phyloP scores from a whole-genome alignment of 2,888 invertebrate species.

The Parthenolecanium corni region DNA sequence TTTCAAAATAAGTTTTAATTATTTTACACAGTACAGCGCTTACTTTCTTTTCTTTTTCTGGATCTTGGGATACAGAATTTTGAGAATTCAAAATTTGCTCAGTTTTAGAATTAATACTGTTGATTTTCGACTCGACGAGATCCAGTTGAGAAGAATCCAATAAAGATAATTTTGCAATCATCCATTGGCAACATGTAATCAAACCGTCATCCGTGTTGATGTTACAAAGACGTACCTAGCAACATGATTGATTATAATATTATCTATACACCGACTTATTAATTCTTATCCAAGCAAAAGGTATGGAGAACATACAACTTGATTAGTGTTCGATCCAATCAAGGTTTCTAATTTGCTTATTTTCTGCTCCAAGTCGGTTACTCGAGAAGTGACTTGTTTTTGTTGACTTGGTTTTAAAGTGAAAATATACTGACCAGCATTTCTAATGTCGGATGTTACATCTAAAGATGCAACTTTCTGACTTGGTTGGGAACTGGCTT shows the following conservation, averaged over 20 bases:
- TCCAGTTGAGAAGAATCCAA: constrained; percentile 74
- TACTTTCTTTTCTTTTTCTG: constrained; percentile 55
- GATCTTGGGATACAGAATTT: constrained; percentile 46
- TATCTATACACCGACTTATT: too few relatives aligned
- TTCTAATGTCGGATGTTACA: constrained; percentile 12
- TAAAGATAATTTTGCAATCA: constrained; percentile 66
- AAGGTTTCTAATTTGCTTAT: constrained; percentile 72
- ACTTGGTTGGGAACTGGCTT: background rate
- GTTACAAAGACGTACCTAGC: constrained; percentile 18
- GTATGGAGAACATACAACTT: background rate
- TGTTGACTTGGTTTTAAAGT: constrained; percentile 48
- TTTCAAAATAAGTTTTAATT: too few relatives aligned
- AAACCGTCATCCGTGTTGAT: constrained; percentile 9
- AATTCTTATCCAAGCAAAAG: too few relatives aligned
- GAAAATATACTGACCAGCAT: constrained; percentile 23
- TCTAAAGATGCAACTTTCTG: constrained; percentile 29
- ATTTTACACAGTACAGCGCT: too few relatives aligned
- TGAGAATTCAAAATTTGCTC: constrained; percentile 47
- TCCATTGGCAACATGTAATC: constrained; percentile 41
- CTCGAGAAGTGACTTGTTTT: constrained; percentile 58
- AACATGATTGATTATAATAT: background rate
- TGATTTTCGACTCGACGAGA: constrained; percentile 67
- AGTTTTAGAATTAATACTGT: constrained; percentile 62
- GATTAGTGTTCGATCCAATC: constrained; percentile 58
- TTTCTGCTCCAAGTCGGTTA: constrained; percentile 74